phyloP scores from a whole-genome alignment of 1,140 invertebrate species.

The Littorina saxatilis region DNA sequence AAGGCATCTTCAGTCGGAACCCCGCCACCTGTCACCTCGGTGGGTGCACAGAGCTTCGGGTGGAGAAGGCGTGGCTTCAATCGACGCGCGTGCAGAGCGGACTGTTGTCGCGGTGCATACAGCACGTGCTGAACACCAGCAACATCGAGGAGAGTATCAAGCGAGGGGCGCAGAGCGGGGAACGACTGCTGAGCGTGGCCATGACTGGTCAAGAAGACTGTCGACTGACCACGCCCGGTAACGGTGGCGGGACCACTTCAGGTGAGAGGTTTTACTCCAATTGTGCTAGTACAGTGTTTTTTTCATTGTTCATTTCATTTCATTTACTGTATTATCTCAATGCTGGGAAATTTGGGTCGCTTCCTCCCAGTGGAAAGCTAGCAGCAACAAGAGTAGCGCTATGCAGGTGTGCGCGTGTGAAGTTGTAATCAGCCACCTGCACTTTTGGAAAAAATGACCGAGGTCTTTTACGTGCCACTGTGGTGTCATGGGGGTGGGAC shows the following conservation, averaged over 20 bases:
- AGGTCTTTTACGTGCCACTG: too few relatives aligned
- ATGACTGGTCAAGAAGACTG: constrained; percentile 23
- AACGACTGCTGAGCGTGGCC: constrained; percentile 13
- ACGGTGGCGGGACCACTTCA: neutral
- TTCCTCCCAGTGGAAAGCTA: too few relatives aligned
- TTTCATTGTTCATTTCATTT: too few relatives aligned
- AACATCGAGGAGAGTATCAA: constrained; percentile 20
- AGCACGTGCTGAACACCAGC: constrained; percentile 17
- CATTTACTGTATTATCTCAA: too few relatives aligned
- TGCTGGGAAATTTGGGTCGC: too few relatives aligned
- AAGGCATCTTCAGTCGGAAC: constrained; percentile 21
- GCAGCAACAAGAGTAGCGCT: too few relatives aligned
- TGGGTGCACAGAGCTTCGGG: neutral
- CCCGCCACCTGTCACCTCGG: neutral
- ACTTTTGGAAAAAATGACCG: too few relatives aligned
- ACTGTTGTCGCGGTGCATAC: constrained; percentile 1
- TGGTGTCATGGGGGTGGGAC: too few relatives aligned
- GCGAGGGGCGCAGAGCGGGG: constrained; percentile 27
- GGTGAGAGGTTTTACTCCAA: neutral
- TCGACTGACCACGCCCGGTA: neutral
- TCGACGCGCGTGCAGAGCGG: constrained; percentile 3
- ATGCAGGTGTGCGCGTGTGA: too few relatives aligned
- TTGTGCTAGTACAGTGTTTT: too few relatives aligned
- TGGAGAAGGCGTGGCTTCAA: constrained; percentile 27
- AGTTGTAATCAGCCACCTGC: too few relatives aligned